Conservation (phyloP, 1,140 invertebrate genomes). For the Seison nebaliae region DNA sequence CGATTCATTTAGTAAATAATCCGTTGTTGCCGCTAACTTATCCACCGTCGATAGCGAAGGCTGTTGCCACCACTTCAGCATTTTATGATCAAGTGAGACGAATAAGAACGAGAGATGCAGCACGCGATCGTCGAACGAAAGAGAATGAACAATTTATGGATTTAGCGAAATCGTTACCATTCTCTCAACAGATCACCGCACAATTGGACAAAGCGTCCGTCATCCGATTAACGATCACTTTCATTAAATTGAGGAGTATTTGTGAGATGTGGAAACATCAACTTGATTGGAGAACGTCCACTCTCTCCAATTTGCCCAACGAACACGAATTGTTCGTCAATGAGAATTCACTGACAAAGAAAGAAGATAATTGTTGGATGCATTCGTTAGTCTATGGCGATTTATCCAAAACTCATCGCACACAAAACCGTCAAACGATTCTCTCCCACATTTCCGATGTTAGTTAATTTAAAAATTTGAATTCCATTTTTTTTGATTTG, state of each 20-base stretch:
- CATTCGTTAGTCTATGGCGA: neutral
- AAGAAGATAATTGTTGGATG: conserved; percentile 1
- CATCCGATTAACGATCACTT: conserved; percentile 83
- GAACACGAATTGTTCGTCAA: neutral
- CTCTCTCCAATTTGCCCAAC: neutral
- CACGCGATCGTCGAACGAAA: conserved; percentile 64
- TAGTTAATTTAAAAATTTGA: neutral
- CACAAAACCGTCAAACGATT: neutral
- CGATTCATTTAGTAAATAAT: no score
- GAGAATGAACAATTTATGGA: conserved; percentile 97
- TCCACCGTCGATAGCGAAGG: no score
- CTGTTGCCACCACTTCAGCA: no score
- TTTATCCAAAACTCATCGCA: neutral
- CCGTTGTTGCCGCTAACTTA: no score
- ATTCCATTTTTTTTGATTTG: neutral
- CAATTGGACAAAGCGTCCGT: conserved; percentile 94
- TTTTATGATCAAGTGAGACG: no score
- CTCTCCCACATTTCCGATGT: neutral
- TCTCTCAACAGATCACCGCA: conserved; percentile 75
- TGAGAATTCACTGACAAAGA: neutral
- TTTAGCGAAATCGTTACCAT: conserved; percentile 76
- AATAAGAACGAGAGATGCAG: conserved; percentile 74
- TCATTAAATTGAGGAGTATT: conserved; percentile 45
- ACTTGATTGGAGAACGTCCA: neutral
- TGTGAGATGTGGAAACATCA: neutral